These are phyloP conservation scores for Otolemur garnettii DNA, from an alignment of 2,113 vertebrate genomes.

Conservation along the genomic window DNA sequence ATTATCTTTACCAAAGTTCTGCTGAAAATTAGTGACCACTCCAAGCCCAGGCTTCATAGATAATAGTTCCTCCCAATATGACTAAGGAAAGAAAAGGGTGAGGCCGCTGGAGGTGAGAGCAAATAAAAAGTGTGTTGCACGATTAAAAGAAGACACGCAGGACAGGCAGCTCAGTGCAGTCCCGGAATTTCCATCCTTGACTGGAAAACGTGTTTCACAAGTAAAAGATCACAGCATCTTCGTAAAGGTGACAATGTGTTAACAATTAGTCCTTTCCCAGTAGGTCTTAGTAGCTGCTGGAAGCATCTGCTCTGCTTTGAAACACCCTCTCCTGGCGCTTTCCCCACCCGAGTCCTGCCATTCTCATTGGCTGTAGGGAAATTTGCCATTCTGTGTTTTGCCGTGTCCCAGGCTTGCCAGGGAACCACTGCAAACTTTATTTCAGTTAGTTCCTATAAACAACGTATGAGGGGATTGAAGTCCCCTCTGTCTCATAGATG, in stretches of 20 bases:
- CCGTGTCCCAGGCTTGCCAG: rapidly evolving
- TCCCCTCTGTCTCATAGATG: not conserved
- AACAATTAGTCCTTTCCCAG: not conserved
- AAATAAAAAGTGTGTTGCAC: rapidly evolving
- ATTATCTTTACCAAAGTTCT: not conserved
- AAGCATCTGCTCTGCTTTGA: not conserved
- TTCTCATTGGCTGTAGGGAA: no score
- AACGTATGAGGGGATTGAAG: not conserved
- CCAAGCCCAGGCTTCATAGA: not conserved
- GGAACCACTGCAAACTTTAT: not conserved
- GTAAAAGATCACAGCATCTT: not conserved
- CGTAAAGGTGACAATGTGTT: not conserved
- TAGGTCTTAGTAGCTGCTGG: not conserved
- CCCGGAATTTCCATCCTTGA: not conserved
- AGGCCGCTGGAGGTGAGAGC: rapidly evolving
- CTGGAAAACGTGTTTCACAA: not conserved
- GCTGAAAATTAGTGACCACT: not conserved
- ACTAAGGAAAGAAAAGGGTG: no score
- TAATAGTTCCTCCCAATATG: not conserved
- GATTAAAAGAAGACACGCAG: rapidly evolving
- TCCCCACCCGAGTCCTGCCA: not conserved
- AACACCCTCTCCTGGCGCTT: not conserved
- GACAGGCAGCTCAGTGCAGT: rapidly evolving
- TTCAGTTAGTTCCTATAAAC: rapidly evolving
- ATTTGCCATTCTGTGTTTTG: rapidly evolving